Conservation (phyloP, 1,140 invertebrate species). For the Brachionus rotundiformis region DNA sequence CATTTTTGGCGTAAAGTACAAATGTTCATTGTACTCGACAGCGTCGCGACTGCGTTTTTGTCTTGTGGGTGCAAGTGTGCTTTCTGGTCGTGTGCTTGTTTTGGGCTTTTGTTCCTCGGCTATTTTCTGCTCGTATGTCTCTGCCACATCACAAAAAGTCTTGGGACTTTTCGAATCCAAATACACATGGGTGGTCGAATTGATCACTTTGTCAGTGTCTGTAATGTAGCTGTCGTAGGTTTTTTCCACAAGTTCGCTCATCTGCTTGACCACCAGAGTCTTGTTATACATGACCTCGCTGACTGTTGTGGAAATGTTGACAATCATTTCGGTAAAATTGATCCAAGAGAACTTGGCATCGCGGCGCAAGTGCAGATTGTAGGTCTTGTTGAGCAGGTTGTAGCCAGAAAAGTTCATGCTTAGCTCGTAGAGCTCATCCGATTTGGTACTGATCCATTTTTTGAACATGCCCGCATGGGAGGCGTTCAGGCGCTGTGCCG, state of each 20-base stretch:
- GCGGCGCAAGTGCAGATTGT: neutral
- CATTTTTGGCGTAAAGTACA: neutral
- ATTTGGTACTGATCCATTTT: conserved; percentile 19
- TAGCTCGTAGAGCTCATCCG: neutral
- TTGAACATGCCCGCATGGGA: conserved; percentile 24
- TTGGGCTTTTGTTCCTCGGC: neutral
- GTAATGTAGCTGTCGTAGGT: neutral
- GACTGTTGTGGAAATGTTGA: conserved; percentile 36
- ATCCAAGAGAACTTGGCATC: conserved; percentile 47
- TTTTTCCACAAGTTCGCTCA: conserved; percentile 33
- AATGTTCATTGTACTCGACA: neutral
- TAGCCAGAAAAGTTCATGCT: conserved; percentile 39
- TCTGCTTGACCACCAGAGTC: conserved; percentile 26
- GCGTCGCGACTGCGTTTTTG: neutral
- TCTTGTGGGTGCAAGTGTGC: neutral
- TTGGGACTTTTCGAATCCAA: conserved; percentile 37
- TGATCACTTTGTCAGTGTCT: conserved; percentile 38
- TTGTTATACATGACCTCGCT: conserved; percentile 47
- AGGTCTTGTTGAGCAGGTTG: conserved; percentile 37
- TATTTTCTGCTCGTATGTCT: conserved; percentile 7
- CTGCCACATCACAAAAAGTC: conserved; percentile 37
- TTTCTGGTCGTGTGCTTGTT: neutral
- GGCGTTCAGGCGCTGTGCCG: neutral
- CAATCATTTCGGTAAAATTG: conserved; percentile 49
- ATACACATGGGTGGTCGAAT: conserved; percentile 30